These are phyloP conservation scores for Planiliza haematocheilus DNA, from an alignment of 2,113 vertebrate species.

Conservation along the genomic window DNA sequence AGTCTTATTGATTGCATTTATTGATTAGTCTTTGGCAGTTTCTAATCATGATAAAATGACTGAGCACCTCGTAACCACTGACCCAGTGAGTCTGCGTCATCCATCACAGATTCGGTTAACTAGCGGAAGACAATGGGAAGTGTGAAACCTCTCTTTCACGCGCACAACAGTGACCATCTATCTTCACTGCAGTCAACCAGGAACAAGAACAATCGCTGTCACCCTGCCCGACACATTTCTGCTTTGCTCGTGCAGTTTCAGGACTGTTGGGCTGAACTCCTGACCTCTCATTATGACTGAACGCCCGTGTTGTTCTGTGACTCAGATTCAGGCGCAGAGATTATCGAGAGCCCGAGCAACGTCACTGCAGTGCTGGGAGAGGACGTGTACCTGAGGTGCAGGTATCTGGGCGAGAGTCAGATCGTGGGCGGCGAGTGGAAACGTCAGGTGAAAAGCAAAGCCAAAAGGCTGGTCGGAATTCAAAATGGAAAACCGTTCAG, in stretches of 20 bases:
- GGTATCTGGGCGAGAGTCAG: conserved; percentile 47
- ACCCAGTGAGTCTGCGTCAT: conserved; percentile 38
- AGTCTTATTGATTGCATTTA: background rate
- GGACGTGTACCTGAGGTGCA: conserved; percentile 71
- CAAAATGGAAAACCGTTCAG: accelerated
- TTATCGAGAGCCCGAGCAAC: conserved; percentile 32
- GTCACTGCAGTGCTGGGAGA: conserved; percentile 75
- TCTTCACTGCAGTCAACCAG: conserved; percentile 23
- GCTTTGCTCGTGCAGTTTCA: conserved; percentile 37
- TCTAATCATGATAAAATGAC: conserved; percentile 39
- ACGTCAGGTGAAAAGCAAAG: conserved; percentile 12
- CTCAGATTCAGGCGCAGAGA: conserved; percentile 15
- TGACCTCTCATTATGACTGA: conserved; percentile 36
- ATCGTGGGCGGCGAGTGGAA: conserved; percentile 65
- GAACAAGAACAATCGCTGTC: conserved; percentile 27
- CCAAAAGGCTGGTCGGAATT: conserved; percentile 61
- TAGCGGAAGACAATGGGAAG: conserved; percentile 35
- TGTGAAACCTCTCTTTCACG: conserved; percentile 28
- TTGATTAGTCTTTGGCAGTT: conserved; percentile 28
- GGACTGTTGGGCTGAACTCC: conserved; percentile 31
- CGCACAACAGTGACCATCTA: conserved; percentile 43
- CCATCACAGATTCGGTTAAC: conserved; percentile 45
- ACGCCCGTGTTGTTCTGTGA: conserved; percentile 13
- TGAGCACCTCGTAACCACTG: conserved; percentile 19
- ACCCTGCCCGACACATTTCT: conserved; percentile 11